Conservation (phyloP, 2,888 invertebrate genomes). For the Odontothrips loti region DNA sequence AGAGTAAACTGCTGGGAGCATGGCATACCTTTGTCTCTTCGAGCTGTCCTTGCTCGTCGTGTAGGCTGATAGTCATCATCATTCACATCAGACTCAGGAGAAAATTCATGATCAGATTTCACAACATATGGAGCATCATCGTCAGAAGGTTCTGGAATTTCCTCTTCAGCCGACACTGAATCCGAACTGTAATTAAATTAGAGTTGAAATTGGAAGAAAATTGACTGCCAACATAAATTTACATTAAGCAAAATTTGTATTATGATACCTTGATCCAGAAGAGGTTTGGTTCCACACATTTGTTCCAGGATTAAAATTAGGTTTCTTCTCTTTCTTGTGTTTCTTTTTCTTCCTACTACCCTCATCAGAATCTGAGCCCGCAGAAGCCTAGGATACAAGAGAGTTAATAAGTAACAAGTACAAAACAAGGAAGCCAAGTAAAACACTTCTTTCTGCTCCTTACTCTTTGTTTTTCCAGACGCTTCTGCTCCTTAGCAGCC, state of each 20-base stretch:
- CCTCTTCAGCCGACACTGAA: constrained; percentile 45
- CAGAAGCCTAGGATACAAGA: constrained; percentile 45
- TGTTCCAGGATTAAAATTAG: constrained; percentile 41
- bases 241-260: neutral
- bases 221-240: neutral
- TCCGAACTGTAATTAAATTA: neutral
- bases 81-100: constrained; percentile 80
- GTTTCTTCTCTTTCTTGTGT: constrained; percentile 48
- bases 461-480: constrained; percentile 42
- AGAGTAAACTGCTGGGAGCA: no score
- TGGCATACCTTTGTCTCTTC: constrained; percentile 61
- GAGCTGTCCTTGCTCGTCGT: constrained; percentile 78
- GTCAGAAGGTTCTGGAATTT: constrained; percentile 50
- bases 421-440: neutral
- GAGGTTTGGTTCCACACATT: constrained; percentile 57
- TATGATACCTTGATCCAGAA: constrained; percentile 50
- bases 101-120: constrained; percentile 77
- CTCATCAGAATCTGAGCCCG: constrained; percentile 44
- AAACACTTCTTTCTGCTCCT: neutral
- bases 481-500: constrained; percentile 49
- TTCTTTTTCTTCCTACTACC: constrained; percentile 41
- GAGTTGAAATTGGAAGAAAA: neutral
- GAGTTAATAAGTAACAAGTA: neutral
- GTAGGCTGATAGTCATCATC: constrained; percentile 65
- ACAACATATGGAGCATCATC: constrained; percentile 43